Base-by-base conservation (phyloP, 2,113 vertebrate species). In the Anhinga rufa region DNA sequence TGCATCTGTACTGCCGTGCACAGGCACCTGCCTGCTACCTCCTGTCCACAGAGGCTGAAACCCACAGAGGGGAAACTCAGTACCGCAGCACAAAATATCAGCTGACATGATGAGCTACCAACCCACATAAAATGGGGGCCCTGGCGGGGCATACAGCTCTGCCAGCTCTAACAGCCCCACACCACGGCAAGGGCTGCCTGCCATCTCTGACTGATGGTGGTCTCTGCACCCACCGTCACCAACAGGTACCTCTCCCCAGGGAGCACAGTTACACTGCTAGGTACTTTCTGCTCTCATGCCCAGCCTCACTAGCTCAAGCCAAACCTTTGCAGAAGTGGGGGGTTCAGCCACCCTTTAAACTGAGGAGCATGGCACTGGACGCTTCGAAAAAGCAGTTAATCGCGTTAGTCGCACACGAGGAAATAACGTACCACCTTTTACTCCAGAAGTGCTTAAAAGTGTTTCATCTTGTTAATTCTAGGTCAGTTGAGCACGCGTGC, bases 121-220 rank as follows among this genome's bases (percentile, higher is more conserved):
- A 74, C 5, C 24, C 60, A 38, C 15, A 8, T 2, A 10, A 82
- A 79, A 79, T 0, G 7, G n/a, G 54, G 54, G 14, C 7, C 31
- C 66, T 29, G 54, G 19, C 17, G 60, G 38, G 61, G 26, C 38
- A n/a, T 4, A 22, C 13, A 46, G 36, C 49, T 80, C 75, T 34
- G 21, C 4, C 49, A 80, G 44, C 66, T 71, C 60, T 32, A 54
- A 28, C 26, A 62, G 79, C 52, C 75, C 34, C 82, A 24, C 14
- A 14, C 3, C 36, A 26, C 0, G 0, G 40, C 22, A 1, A 28
- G n/a, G 58, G 57, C 40, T 21, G 17, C 40, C 32, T 4, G 0
- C 22, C 0, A 0, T 4, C 68, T 38, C 12, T 2, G 5, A 61
- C 12, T 9, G 4, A 9, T 3, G 14, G 38, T 8, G 18, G 32